These are phyloP conservation scores for Crypturellus tataupa DNA, from an alignment of 2,797 vertebrate genomes.

Conservation along the genomic window DNA sequence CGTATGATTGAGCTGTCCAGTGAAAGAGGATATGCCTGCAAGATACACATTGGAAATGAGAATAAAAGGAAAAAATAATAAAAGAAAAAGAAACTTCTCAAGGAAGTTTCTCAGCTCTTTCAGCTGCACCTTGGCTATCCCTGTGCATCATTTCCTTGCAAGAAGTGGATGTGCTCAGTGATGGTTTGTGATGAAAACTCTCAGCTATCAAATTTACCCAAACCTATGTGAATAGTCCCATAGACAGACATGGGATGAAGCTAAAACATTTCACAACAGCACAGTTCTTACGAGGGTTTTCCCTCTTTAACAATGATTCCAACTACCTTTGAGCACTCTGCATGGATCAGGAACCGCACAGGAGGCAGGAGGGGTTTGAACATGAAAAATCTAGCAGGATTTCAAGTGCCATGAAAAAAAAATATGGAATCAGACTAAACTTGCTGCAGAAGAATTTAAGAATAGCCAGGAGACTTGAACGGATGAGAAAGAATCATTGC, in stretches of 20 bases:
- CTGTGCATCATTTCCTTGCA: not conserved
- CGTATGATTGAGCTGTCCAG: not conserved
- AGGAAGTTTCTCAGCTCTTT: not conserved
- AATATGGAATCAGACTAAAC: not conserved
- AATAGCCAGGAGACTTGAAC: not conserved
- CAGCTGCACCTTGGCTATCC: not conserved
- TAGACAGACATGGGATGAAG: not conserved
- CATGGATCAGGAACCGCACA: not conserved
- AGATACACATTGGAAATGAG: not conserved
- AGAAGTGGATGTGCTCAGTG: not conserved
- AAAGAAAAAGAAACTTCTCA: not conserved
- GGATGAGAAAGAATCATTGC: not conserved
- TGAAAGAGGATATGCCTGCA: not conserved
- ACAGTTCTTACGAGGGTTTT: not conserved
- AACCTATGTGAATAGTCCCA: not conserved
- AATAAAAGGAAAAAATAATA: not conserved
- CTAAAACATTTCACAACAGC: not conserved
- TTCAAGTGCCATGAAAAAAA: not conserved
- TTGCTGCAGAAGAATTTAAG: not conserved
- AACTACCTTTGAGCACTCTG: not conserved
- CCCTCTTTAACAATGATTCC: not conserved
- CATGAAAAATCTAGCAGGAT: not conserved
- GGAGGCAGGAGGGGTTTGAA: not conserved
- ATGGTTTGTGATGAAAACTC: not conserved
- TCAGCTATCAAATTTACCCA: not conserved